Base-by-base conservation (phyloP, 2,888 invertebrate genomes). In the Electrophaes corylata region DNA sequence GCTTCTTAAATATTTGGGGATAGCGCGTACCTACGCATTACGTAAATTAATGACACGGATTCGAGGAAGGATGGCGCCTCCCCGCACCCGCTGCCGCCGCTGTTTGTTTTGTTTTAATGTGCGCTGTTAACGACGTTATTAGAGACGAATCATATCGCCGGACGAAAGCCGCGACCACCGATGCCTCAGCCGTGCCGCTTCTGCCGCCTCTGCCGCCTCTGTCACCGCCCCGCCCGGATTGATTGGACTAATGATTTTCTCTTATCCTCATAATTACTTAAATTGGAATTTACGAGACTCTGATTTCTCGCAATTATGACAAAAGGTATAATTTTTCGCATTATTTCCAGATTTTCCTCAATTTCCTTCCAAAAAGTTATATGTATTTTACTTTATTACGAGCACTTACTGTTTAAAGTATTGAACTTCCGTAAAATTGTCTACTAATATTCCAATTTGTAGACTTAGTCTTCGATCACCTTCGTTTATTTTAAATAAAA, bases 1-100 rank as follows among this genome's bases (percentile, higher is more conserved):
- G 91, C 91, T 91, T 91, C 91, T 91, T 91, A 91, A 91, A 91
- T 91, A 91, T 91, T 91, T 91, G 91, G 91, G 91, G 91, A 91
- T 91, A 91, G 91, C 91, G 91, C 91, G 91, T 91, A 91, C 91
- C 90, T 91, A 91, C 91, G 91, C 91, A 91, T 91, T 91, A 91
- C 91, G 91, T 91, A 91, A 91, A 91, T 91, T 91, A 91, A 91
- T 91, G 91, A 91, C 91, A 91, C 91, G 91, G 91, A 91, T 91
- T 91, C 91, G 87, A 89, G 91, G 91, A 91, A 91, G 91, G 91
- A 90, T 90, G 91, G 90, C 88, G 86, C 84, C 85, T 75, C 85
- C 84, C 82, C 57, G 44, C 58, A 40, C 61, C 57, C 50, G 54
- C 44, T 44, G 51, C 48, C 70, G 70, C 76, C 78, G 77, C 83